Percentiles rank a stretch among this genome's conserved stretches.
phyloP scores from a whole-genome alignment of 1,140 invertebrate species.

The Apocrypta bakeri region DNA sequence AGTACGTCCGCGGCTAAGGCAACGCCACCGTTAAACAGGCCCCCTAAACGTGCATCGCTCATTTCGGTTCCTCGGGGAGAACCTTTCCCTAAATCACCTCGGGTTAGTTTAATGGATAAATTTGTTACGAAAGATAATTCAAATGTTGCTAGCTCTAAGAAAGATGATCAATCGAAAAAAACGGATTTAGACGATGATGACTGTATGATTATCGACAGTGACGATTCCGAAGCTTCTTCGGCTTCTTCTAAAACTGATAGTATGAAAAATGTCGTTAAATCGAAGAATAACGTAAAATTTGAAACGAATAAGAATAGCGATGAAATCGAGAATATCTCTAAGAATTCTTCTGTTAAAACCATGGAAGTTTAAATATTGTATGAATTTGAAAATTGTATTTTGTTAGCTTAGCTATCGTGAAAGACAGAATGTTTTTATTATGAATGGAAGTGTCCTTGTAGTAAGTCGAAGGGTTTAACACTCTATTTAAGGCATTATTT shows the following conservation, averaged over 20 bases:
- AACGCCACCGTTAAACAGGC: slow-evolving; percentile 52
- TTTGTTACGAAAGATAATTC: slow-evolving; percentile 46
- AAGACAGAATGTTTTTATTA: slow-evolving; percentile 1
- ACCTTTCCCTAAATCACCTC: slow-evolving; percentile 58
- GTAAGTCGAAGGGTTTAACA: background rate
- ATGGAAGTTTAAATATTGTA: slow-evolving; percentile 11
- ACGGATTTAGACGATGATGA: slow-evolving; percentile 44
- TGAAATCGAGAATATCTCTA: background rate
- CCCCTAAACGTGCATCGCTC: slow-evolving; percentile 64
- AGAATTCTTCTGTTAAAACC: slow-evolving; percentile 19
- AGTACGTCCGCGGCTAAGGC: slow-evolving; percentile 29
- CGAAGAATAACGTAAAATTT: background rate
- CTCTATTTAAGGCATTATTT: background rate
- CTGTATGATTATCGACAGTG: slow-evolving; percentile 47
- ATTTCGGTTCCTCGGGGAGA: slow-evolving; percentile 65
- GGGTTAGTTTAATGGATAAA: slow-evolving; percentile 57
- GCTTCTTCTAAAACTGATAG: background rate
- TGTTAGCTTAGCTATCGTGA: slow-evolving; percentile 12
- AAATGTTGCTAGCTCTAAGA: background rate
- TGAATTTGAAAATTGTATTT: background rate
- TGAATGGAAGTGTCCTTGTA: background rate
- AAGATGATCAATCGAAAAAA: slow-evolving; percentile 5
- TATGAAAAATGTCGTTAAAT: background rate
- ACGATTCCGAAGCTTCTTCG: background rate
- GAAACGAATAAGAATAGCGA: slow-evolving; percentile 5